Base-by-base conservation (phyloP, 1,140 invertebrate genomes). In the Colletes latitarsis region DNA sequence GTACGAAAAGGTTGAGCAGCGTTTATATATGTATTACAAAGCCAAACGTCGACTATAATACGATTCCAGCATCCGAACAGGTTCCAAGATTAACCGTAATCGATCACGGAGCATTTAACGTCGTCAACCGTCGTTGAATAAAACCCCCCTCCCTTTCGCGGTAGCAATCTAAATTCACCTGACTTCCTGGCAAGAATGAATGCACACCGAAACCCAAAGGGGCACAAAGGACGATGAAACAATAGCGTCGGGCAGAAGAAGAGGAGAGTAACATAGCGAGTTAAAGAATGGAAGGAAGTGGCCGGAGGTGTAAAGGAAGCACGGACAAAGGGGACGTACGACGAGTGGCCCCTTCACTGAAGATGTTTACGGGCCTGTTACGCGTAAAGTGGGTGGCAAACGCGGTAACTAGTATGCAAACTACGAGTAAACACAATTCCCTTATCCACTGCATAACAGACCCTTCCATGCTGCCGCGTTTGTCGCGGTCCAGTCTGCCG, bases 401-500 rank as follows among this genome's bases (percentile, higher is more conserved):
- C 81, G 82, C 84, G 83, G 82, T 89, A 91, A 92, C 89, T 90
- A 90, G 90, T 90, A 91, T 91, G 89, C 89, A 91, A 93, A 92
- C 89, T 92, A 83, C 74, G 84, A 85, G 89, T 92, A 92, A 93
- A 92, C 89, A 92, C 89, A 92, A 92, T 92, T 92, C 88, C 88
- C 91, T 93, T 92, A 92, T 90, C 86, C 87, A 75, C 58, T 21
- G 49, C 73, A 21, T 60, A 57, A 76, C 67, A 64, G 72, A 60
- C 67, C 72, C 62, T 78, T 77, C 68, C 55, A 15, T 46, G 70
- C 68, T 57, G 73, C 39, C 82, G 60, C 68, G 77, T 74, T 82
- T 78, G 81, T 82, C 85, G 78, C 58, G 30, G 55, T 21, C 55
- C 73, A 76, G 68, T 69, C 73, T 53, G 69, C 30, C 53, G 62